Conservation (phyloP, 2,888 invertebrate genomes). For the Caenorhabditis plicata region DNA sequence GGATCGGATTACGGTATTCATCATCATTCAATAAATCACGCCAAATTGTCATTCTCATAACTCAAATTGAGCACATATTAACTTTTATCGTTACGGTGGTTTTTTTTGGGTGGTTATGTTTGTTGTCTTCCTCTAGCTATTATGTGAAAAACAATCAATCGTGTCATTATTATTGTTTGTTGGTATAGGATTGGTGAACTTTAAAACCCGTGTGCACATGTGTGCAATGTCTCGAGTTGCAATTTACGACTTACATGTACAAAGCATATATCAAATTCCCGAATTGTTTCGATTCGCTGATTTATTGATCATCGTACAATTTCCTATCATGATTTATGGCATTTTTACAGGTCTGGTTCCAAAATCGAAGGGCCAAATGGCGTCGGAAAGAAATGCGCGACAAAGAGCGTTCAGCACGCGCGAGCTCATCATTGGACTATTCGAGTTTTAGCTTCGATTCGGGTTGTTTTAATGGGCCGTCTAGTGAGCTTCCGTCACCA, state of each 20-base stretch:
- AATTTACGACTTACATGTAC: constrained; percentile 26
- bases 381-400: constrained; percentile 44
- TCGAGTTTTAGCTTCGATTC: too few species aligned
- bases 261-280: background rate
- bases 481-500: too few species aligned
- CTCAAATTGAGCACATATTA: too few species aligned
- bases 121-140: too few species aligned
- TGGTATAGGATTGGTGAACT: constrained; percentile 1
- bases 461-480: too few species aligned
- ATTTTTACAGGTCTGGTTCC: constrained; percentile 55
- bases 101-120: background rate
- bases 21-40: too few species aligned
- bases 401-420: constrained; percentile 13
- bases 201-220: constrained; percentile 15
- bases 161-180: constrained; percentile 17
- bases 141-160: constrained; percentile 8
- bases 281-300: background rate
- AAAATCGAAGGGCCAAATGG: constrained; percentile 54
- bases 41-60: too few species aligned
- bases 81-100: background rate
- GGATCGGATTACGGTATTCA: constrained; percentile 59
- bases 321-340: background rate
- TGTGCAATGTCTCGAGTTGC: constrained; percentile 27
- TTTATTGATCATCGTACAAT: background rate
- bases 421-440: too few species aligned